phyloP scores from a whole-genome alignment of 2,113 vertebrate species.

The Eudyptes chrysolophus region DNA sequence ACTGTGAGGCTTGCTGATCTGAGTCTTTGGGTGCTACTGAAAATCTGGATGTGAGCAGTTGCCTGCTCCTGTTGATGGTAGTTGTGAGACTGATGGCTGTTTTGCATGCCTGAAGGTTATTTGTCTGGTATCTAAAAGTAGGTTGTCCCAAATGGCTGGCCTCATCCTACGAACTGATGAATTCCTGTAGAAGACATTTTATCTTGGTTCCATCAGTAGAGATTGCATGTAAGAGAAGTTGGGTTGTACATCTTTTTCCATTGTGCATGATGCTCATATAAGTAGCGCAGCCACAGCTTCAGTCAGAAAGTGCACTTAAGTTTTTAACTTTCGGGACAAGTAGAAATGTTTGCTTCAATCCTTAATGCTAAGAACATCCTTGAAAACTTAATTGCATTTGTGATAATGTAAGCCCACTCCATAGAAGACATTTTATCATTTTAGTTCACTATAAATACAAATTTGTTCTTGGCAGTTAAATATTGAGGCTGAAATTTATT shows the following conservation, averaged over 20 bases:
- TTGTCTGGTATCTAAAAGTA: neutral
- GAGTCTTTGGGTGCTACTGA: neutral
- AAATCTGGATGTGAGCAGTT: neutral
- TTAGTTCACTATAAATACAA: neutral
- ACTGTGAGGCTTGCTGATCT: neutral
- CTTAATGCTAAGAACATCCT: neutral
- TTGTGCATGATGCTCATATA: neutral
- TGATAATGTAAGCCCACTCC: neutral
- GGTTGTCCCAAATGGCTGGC: neutral
- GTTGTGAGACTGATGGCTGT: neutral
- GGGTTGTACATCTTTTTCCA: neutral
- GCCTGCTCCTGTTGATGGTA: neutral
- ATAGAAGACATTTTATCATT: neutral
- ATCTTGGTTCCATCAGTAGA: neutral
- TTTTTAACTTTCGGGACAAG: neutral
- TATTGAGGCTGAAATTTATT: neutral
- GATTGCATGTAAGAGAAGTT: neutral
- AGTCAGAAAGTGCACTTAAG: neutral
- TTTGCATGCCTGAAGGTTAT: neutral
- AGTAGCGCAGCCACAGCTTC: neutral
- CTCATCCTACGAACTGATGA: neutral
- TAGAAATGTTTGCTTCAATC: neutral
- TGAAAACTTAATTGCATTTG: slow-evolving; percentile 6
- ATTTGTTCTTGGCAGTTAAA: neutral
- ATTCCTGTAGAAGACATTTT: neutral